Percentiles rank a stretch among this genome's conserved stretches.
Conservation (phyloP, 2,888 invertebrate genomes). For the Sinhomidia bicolor region DNA sequence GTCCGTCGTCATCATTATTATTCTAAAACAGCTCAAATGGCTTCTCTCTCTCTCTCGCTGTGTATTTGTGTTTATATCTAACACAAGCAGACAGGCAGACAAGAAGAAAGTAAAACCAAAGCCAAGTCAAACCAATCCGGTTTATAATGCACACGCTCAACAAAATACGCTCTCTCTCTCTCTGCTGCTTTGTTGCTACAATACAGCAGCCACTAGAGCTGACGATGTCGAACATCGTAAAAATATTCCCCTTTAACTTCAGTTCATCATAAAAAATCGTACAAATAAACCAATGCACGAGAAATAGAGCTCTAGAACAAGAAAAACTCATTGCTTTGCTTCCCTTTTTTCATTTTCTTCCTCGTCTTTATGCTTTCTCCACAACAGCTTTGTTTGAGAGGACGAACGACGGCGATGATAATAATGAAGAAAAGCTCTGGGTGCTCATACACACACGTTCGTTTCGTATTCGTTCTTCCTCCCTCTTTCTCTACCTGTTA, state of each 20-base stretch:
- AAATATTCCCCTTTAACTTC: neutral
- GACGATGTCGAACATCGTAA: constrained; percentile 11
- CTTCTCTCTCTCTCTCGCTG: neutral
- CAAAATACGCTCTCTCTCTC: neutral
- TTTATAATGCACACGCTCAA: neutral
- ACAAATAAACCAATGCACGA: neutral
- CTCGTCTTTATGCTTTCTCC: neutral
- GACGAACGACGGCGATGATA: neutral
- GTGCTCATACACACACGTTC: neutral
- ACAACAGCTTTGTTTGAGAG: too few species aligned
- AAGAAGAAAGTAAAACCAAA: neutral
- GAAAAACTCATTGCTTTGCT: neutral
- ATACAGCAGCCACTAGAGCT: too few species aligned
- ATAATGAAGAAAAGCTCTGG: neutral
- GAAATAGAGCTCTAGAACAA: constrained; percentile 16
- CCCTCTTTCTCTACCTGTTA: constrained; percentile 59
- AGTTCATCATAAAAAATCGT: neutral
- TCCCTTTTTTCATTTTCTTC: neutral
- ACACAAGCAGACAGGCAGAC: neutral
- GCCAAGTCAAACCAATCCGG: neutral
- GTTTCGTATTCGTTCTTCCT: neutral
- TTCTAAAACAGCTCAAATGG: constrained; percentile 36
- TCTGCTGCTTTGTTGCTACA: neutral
- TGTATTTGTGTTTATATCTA: neutral
- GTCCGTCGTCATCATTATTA: constrained; percentile 40